Evolutionary conservation across 1,140 invertebrate species (phyloP).

Genomic region (Trichonephila inaurata): DNA sequence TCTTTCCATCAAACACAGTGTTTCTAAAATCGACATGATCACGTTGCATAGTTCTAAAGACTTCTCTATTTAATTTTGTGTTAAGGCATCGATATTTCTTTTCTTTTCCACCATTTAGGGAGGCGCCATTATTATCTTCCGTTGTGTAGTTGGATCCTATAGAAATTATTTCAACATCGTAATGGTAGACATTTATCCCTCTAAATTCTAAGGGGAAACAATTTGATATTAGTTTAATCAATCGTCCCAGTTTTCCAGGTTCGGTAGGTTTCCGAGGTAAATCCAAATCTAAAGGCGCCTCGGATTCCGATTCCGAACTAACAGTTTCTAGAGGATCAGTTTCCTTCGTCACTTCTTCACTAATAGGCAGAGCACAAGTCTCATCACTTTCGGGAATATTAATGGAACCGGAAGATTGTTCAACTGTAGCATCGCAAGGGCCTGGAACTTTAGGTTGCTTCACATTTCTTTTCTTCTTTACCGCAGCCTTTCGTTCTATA

Average conservation of each 20-base stretch:
- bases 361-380: too few relatives aligned
- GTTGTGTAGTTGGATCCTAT: background rate
- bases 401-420: too few relatives aligned
- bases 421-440: too few relatives aligned
- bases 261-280: background rate
- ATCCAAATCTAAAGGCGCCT: background rate
- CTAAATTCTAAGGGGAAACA: conserved; percentile 38
- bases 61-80: conserved; percentile 37
- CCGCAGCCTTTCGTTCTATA: too few relatives aligned
- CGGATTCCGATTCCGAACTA: background rate
- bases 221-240: conserved; percentile 51
- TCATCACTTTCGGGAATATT: too few relatives aligned
- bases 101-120: background rate
- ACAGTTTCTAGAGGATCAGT: too few relatives aligned
- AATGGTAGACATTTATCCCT: conserved; percentile 55
- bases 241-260: conserved; percentile 13
- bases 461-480: too few relatives aligned
- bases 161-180: conserved; percentile 49
- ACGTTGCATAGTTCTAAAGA: conserved; percentile 37
- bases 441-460: too few relatives aligned
- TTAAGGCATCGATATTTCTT: conserved; percentile 12
- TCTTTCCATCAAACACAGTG: conserved; percentile 69
- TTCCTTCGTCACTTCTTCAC: too few relatives aligned
- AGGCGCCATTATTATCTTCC: background rate
- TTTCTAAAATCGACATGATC: background rate